Evolutionary conservation across 2,113 vertebrate genomes (phyloP).

Genomic region (Emydura subglobosa): DNA sequence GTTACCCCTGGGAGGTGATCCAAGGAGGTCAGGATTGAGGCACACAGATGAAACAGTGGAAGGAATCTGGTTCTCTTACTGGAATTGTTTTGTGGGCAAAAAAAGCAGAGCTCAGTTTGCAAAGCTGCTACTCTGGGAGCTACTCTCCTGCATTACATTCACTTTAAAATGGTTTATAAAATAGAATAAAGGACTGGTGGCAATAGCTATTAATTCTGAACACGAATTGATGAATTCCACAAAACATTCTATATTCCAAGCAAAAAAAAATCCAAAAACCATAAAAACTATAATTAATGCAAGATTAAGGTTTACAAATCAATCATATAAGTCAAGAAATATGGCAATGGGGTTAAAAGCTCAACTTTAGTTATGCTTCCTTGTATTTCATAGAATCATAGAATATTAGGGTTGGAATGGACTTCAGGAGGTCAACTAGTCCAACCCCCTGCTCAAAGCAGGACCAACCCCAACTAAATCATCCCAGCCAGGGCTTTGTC

Average conservation of each 20-base stretch:
- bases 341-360: constrained; percentile 9
- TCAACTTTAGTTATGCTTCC: background rate
- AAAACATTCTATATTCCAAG: background rate
- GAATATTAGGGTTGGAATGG: no score
- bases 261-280: background rate
- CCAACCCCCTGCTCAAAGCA: no score
- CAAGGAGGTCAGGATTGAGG: background rate
- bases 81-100: background rate
- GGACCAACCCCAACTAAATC: no score
- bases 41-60: constrained; percentile 41
- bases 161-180: constrained; percentile 27
- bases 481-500: no score
- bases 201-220: constrained; percentile 13
- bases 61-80: background rate
- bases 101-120: constrained; percentile 33
- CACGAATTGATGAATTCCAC: constrained; percentile 46
- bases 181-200: constrained; percentile 38
- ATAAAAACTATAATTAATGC: background rate
- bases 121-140: background rate
- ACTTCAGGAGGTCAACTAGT: no score
- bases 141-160: constrained; percentile 24
- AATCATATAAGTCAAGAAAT: background rate
- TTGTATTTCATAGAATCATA: background rate
- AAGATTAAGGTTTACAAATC: constrained; percentile 7
- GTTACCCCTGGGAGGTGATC: background rate